A percentile compares a stretch with the other conserved stretches of the same genome.
phyloP scores from a whole-genome alignment of 2,113 vertebrate genomes.

The Pheucticus melanocephalus region DNA sequence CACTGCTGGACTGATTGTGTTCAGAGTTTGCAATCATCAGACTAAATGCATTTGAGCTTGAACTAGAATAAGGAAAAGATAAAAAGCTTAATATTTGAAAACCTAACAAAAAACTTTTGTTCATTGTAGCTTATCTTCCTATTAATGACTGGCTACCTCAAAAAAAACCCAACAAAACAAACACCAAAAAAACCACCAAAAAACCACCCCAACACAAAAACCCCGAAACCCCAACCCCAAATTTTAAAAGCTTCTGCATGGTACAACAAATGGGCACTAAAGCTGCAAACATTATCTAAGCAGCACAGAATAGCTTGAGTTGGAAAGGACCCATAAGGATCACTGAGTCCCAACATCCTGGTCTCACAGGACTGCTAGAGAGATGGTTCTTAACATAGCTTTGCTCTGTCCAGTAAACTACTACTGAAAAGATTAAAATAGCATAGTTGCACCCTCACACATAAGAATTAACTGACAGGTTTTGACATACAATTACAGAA shows the following conservation, averaged over 20 bases:
- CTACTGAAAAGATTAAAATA: background rate
- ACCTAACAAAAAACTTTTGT: background rate
- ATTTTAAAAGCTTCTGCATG: background rate
- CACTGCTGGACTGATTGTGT: constrained; percentile 85
- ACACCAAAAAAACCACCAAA: background rate
- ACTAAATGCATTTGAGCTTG: constrained; percentile 84
- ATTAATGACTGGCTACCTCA: background rate
- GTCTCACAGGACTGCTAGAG: too few species aligned
- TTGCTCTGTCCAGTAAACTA: background rate
- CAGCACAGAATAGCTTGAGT: background rate
- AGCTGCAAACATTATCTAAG: background rate
- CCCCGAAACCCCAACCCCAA: rapidly evolving
- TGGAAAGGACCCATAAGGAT: background rate
- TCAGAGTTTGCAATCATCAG: constrained; percentile 83
- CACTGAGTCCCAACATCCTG: background rate
- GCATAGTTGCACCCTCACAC: background rate
- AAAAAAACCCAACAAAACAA: background rate
- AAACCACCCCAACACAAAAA: background rate
- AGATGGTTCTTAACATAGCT: background rate
- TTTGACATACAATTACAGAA: background rate
- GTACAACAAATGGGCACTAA: background rate
- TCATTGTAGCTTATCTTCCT: background rate
- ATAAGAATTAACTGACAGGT: background rate
- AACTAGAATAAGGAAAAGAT: constrained; percentile 47
- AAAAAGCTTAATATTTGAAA: background rate